phyloP scores from a whole-genome alignment of 2,113 vertebrate species.

The Chascanopsetta lugubris region DNA sequence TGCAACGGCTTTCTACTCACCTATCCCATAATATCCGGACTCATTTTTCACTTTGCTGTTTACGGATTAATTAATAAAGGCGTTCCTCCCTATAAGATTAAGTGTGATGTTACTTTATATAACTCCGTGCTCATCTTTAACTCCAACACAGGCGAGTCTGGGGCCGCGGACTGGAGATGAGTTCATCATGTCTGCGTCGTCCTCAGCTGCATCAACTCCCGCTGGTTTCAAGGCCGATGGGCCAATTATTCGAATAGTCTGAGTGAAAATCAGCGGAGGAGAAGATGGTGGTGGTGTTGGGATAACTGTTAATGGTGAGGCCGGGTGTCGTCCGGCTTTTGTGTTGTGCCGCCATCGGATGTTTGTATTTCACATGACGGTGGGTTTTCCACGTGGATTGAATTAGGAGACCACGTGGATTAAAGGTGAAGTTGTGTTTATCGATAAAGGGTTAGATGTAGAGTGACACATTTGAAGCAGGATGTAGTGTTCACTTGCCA shows the following conservation, averaged over 20 bases:
- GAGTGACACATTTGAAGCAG: no score
- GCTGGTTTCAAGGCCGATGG: neutral
- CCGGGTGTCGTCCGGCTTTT: neutral
- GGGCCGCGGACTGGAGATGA: neutral
- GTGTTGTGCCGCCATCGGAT: neutral
- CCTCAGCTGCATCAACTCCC: neutral
- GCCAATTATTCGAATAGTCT: neutral
- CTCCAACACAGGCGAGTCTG: neutral
- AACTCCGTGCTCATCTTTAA: neutral
- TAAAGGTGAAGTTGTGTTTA: no score
- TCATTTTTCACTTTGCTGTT: neutral
- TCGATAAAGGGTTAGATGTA: no score
- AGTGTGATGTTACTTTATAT: no score
- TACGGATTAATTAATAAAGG: neutral
- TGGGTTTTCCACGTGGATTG: no score
- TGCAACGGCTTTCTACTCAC: no score
- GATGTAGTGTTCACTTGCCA: no score
- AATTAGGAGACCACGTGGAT: no score
- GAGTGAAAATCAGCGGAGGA: neutral
- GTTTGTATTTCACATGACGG: neutral
- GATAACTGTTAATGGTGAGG: neutral
- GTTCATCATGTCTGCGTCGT: neutral
- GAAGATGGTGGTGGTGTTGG: neutral
- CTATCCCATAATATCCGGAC: neutral
- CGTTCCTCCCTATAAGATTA: neutral